Evolutionary conservation across 2,113 vertebrate genomes (phyloP).

Genomic region (Platysternon megacephalum): DNA sequence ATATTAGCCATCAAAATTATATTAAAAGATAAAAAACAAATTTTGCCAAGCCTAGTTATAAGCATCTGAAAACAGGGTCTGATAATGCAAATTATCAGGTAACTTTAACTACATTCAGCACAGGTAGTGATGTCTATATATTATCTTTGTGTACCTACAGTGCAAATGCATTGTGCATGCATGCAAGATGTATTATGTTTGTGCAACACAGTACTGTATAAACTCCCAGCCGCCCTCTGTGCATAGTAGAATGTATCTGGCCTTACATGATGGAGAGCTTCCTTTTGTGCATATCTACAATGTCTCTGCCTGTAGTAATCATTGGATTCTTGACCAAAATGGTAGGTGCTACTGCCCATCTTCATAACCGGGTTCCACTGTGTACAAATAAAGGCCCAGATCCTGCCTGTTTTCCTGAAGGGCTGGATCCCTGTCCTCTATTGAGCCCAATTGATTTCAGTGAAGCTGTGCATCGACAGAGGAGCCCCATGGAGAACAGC

Average conservation of each 20-base stretch:
- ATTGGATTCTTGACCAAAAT: not conserved
- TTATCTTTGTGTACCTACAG: not conserved
- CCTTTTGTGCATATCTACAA: not conserved
- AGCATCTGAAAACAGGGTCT: not conserved
- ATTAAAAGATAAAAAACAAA: no score
- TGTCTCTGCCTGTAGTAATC: not conserved
- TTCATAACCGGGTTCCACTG: not conserved
- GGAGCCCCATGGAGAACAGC: not conserved
- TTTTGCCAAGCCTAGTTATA: no score
- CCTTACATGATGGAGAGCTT: not conserved
- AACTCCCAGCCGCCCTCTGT: not conserved
- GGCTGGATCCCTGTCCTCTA: not conserved
- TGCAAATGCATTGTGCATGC: not conserved
- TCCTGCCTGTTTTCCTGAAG: not conserved
- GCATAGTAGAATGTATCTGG: not conserved
- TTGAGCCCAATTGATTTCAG: not conserved
- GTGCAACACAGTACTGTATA: not conserved
- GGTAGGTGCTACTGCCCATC: not conserved
- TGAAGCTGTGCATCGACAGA: not conserved
- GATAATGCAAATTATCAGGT: not conserved
- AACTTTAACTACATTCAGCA: not conserved
- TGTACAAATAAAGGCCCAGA: not conserved
- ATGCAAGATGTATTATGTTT: not conserved
- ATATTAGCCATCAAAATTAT: no score
- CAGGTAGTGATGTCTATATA: not conserved